Evolutionary conservation across 2,888 invertebrate species (phyloP), one percentile per base, ranked within the genome.

Genomic region (Hydropsyche betteni): DNA sequence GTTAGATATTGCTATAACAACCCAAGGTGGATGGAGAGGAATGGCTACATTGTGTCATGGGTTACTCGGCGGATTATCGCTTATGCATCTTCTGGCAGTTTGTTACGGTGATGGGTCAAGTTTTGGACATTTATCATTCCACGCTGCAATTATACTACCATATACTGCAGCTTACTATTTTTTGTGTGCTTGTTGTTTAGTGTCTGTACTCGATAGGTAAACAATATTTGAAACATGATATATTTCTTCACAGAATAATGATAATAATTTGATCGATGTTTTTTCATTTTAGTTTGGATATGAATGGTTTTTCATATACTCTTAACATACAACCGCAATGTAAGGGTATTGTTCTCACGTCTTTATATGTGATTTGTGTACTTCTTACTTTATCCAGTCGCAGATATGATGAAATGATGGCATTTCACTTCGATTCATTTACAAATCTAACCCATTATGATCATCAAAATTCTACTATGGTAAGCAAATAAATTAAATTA

Each of bases 181-280:
- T 81, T 85, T 90, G 77, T 88, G 89, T 74, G 87, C 89, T 2
- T 82, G 90, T 74, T 90, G 90, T 80, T 79, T 90, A 69, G 83
- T 90, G 2, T 90, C 90, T 0, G 89, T 90, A 50, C 84, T 90
- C 80, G 90, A 90, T 82, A 86, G 89, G 90, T 90, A 80, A 81
- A 80, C 79, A 55, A 82, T 34, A 74, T 55, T 24, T 24, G 24
- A 24, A 24, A 24, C 24, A 1, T 24, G 24, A 24, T 2, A 8
- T 44, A 44, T 44, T 10, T 6, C 6, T 44, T 44, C 44, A 44
- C 3, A 44, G 6, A 44, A 8, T 44, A 44, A 10, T 44, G 10
- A 44, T 4, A 8, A 44, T 8, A 44, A 44, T 44, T 44, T 8
- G 10, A 44, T 44, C 4, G 10, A 44, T 8, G 6, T 44, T 6